Evolutionary conservation across 1,140 invertebrate species (phyloP).

Genomic region (Drepana arcuata): DNA sequence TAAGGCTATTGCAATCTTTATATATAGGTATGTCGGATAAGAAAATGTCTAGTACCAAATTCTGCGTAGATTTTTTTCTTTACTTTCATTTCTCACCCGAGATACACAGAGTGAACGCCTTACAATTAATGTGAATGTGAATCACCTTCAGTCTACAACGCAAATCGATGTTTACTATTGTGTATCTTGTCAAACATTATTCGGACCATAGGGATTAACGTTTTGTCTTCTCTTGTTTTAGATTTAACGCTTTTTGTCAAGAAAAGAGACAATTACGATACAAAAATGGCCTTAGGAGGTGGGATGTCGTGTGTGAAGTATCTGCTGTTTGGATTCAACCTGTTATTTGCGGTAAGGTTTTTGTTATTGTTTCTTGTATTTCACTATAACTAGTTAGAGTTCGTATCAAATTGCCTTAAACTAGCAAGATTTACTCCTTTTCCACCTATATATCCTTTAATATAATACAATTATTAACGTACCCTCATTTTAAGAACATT

Average conservation of each 20-base stretch:
- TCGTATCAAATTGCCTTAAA: neutral
- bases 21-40: too few species aligned
- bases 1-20: too few species aligned
- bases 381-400: neutral
- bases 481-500: neutral
- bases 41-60: too few species aligned
- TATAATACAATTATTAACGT: neutral
- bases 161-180: conserved; percentile 47
- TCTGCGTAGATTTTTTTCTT: too few species aligned
- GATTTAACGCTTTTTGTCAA: conserved; percentile 22
- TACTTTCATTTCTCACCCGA: too few species aligned
- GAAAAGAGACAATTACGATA: conserved; percentile 17
- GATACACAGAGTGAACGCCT: too few species aligned
- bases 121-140: too few species aligned
- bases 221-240: conserved; percentile 48
- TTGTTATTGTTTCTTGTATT: conserved; percentile 3
- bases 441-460: too few species aligned
- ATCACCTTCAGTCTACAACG: conserved; percentile 24
- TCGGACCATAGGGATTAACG: conserved; percentile 18
- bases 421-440: neutral
- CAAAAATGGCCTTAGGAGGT: conserved; percentile 77
- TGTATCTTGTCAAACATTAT: conserved; percentile 8
- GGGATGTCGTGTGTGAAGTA: conserved; percentile 86
- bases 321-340: conserved; percentile 85
- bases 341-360: conserved; percentile 84